A percentile compares a stretch with the other conserved stretches of the same genome.
These are phyloP conservation scores for Hyposoter didymator DNA, from an alignment of 2,888 invertebrate genomes.

Conservation along the genomic window DNA sequence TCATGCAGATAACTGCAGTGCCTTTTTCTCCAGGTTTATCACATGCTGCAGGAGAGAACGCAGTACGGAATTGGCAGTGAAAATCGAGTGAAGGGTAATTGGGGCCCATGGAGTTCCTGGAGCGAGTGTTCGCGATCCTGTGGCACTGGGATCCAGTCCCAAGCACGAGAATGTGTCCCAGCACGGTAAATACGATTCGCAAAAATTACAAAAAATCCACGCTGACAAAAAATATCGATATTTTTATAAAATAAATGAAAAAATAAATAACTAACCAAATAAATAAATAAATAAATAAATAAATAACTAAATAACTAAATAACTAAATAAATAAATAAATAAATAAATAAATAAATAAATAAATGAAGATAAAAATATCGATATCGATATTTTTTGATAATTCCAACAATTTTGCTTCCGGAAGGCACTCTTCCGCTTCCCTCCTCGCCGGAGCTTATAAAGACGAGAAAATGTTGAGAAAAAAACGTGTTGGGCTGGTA, in stretches of 20 bases:
- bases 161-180: conserved; percentile 89
- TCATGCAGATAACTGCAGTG: neutral
- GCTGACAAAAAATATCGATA: neutral
- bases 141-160: conserved; percentile 90
- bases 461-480: conserved; percentile 34
- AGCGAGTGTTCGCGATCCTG: conserved; percentile 91
- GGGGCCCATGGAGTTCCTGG: conserved; percentile 92
- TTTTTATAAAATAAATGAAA: too few relatives aligned
- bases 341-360: too few relatives aligned
- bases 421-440: neutral
- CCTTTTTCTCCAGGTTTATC: conserved; percentile 76
- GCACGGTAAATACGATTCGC: conserved; percentile 83
- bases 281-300: too few relatives aligned
- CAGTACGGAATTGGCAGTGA: conserved; percentile 77
- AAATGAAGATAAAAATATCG: too few relatives aligned
- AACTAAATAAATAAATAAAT: too few relatives aligned
- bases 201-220: neutral
- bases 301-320: too few relatives aligned
- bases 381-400: too few relatives aligned
- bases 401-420: neutral
- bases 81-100: conserved; percentile 84
- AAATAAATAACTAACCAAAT: too few relatives aligned
- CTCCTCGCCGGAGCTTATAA: neutral
- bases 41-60: conserved; percentile 80
- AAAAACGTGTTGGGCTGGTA: conserved; percentile 56